These are phyloP conservation scores for Thomomys bottae DNA, from an alignment of 2,113 vertebrate genomes.

Conservation along the genomic window DNA sequence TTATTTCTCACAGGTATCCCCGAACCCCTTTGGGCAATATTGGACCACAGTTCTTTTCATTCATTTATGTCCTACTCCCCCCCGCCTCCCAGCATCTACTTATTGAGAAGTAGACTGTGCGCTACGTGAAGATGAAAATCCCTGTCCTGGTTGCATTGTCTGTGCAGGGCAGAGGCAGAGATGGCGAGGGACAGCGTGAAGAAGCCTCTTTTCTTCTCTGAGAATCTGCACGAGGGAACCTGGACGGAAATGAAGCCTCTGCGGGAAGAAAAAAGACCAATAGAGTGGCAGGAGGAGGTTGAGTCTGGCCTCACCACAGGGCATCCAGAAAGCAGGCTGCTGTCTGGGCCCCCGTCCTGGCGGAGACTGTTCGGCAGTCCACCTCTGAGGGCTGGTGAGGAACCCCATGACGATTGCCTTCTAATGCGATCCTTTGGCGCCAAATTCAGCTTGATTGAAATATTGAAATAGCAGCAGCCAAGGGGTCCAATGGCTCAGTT, in stretches of 20 bases:
- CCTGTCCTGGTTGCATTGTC: not conserved
- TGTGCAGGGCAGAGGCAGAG: not conserved
- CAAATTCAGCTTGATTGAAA: not conserved
- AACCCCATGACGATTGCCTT: not conserved
- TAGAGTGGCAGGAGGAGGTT: no score
- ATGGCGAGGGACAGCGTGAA: accelerated
- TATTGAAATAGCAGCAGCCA: not conserved
- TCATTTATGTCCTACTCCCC: slow-evolving; percentile 9
- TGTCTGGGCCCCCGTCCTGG: not conserved
- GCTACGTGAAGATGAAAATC: not conserved
- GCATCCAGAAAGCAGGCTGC: accelerated
- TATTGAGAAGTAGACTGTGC: not conserved
- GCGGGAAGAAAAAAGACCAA: not conserved
- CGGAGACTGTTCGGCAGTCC: no score
- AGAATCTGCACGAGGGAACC: not conserved
- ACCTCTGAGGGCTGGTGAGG: not conserved
- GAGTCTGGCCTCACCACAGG: no score
- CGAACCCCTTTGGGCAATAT: no score
- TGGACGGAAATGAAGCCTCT: not conserved
- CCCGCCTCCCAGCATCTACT: not conserved
- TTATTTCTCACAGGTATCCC: not conserved
- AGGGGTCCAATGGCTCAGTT: not conserved
- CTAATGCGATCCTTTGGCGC: not conserved
- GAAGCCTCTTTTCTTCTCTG: not conserved
- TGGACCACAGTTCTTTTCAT: not conserved